phyloP scores from a whole-genome alignment of 1,140 invertebrate species.

The Agrilus planipennis region DNA sequence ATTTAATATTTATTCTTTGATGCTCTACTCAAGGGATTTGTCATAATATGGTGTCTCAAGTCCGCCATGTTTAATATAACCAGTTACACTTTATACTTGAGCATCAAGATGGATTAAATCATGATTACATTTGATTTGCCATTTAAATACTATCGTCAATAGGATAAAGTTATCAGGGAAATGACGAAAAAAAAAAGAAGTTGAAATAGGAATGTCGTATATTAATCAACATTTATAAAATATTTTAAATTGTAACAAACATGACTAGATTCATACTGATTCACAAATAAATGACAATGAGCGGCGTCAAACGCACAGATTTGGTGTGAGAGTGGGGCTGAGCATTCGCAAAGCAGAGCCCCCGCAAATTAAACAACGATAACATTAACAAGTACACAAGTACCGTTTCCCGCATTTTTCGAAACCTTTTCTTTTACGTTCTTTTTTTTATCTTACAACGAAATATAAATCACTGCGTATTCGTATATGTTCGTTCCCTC shows the following conservation, averaged over 20 bases:
- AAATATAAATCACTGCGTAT: slow-evolving; percentile 24
- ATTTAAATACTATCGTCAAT: too few species aligned
- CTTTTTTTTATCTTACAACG: too few species aligned
- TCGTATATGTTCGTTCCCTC: too few species aligned
- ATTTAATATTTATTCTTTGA: too few species aligned
- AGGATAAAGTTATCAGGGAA: too few species aligned
- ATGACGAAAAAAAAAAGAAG: slow-evolving; percentile 3
- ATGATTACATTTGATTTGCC: too few species aligned
- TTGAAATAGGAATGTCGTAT: slow-evolving; percentile 38
- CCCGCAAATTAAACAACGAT: slow-evolving; percentile 24
- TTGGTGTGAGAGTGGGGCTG: slow-evolving; percentile 18
- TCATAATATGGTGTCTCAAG: too few species aligned
- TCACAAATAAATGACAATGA: slow-evolving; percentile 36
- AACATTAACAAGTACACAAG: slow-evolving; percentile 30
- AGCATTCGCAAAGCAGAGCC: slow-evolving; percentile 11
- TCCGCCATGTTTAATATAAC: too few species aligned
- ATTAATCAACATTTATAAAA: slow-evolving; percentile 39
- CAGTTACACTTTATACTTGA: too few species aligned
- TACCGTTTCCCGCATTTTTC: slow-evolving; percentile 24
- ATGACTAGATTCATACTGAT: slow-evolving; percentile 38
- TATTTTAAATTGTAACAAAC: slow-evolving; percentile 39
- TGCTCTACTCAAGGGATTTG: too few species aligned
- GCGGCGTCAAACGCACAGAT: slow-evolving; percentile 25
- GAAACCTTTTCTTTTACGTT: too few species aligned
- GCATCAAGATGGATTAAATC: too few species aligned